Percentiles rank a stretch among this genome's conserved stretches.
Evolutionary conservation across 2,113 vertebrate species (phyloP).

Genomic region (Amblyopsis rosae): DNA sequence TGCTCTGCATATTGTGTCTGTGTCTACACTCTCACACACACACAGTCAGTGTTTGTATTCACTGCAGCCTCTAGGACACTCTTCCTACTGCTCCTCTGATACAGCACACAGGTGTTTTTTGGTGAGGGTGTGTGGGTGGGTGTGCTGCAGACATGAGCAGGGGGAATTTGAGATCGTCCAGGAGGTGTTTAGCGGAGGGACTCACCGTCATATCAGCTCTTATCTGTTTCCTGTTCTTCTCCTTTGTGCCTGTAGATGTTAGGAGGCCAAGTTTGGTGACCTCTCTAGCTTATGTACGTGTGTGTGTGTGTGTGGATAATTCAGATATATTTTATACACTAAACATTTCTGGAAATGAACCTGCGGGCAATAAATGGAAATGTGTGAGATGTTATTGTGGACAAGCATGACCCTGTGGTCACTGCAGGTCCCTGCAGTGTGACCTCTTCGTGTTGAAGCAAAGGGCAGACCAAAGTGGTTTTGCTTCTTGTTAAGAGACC

Average conservation of each 20-base stretch:
- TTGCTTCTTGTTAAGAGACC: constrained; percentile 31
- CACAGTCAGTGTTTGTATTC: constrained; percentile 43
- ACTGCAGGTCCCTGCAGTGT: constrained; percentile 23
- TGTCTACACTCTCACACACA: constrained; percentile 13
- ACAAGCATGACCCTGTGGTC: constrained; percentile 19
- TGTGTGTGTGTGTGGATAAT: constrained; percentile 22
- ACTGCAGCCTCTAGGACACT: constrained; percentile 31
- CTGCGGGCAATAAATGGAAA: constrained; percentile 34
- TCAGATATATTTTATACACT: constrained; percentile 1
- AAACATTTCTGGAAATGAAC: constrained; percentile 3
- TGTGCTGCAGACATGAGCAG: constrained; percentile 33
- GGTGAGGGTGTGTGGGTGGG: neutral
- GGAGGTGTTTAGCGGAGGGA: constrained; percentile 28
- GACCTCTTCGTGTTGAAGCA: constrained; percentile 8
- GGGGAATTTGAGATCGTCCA: constrained; percentile 51
- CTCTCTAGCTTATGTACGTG: constrained; percentile 29
- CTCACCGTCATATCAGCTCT: constrained; percentile 44
- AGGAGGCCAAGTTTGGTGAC: constrained; percentile 39
- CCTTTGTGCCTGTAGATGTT: constrained; percentile 59
- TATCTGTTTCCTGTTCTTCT: constrained; percentile 41
- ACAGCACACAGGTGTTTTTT: constrained; percentile 15
- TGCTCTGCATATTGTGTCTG: constrained; percentile 50
- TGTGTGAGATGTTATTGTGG: constrained; percentile 30
- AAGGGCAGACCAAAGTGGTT: constrained; percentile 15
- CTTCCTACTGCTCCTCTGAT: constrained; percentile 36